Conservation (phyloP, 2,113 vertebrate species). For the Heterotis niloticus region DNA sequence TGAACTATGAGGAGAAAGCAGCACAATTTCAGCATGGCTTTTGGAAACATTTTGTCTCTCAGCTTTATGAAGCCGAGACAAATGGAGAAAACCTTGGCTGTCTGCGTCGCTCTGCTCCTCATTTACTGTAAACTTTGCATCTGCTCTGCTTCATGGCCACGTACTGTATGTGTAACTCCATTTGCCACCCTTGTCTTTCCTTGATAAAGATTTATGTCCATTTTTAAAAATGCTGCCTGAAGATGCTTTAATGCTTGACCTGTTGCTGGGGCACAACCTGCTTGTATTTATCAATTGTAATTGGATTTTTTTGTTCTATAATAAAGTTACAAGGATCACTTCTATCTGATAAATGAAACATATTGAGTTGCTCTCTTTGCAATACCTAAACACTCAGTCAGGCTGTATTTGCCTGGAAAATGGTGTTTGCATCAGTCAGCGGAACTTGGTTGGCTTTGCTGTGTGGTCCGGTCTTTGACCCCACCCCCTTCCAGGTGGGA, state of each 20-base stretch:
- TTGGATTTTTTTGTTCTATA: background rate
- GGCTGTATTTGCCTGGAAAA: background rate
- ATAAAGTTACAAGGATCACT: background rate
- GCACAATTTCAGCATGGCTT: background rate
- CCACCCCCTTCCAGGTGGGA: background rate
- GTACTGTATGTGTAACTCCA: background rate
- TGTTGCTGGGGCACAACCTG: slow-evolving; percentile 8
- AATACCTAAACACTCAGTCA: background rate
- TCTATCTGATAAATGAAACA: background rate
- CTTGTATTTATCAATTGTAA: background rate
- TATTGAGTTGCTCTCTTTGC: background rate
- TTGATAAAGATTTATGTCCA: background rate
- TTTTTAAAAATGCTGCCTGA: background rate
- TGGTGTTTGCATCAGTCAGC: background rate
- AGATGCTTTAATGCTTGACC: background rate
- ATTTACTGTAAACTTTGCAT: background rate
- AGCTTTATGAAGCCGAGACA: background rate
- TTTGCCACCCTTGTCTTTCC: background rate
- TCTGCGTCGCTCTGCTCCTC: background rate
- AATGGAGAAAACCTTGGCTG: too few relatives aligned
- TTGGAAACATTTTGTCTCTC: background rate
- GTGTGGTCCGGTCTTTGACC: too few relatives aligned
- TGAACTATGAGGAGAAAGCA: too few relatives aligned
- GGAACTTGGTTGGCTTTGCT: background rate
- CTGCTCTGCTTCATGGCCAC: background rate